Conservation (phyloP, 2,113 vertebrate genomes). For the Neolamprologus sp. region DNA sequence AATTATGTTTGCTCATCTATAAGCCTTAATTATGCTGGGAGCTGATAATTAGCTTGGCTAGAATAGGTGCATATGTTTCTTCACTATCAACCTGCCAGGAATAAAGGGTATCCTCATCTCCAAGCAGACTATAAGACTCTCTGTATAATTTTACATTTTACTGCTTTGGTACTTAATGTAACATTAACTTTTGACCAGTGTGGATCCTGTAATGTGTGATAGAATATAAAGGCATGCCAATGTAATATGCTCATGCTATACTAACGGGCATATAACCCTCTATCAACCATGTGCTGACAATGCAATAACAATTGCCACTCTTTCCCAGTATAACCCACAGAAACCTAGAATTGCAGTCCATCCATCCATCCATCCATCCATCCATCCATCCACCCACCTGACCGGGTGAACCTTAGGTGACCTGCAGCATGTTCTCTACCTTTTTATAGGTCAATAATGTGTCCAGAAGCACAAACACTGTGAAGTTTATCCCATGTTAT, state of each 20-base stretch:
- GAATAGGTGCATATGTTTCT: constrained; percentile 54
- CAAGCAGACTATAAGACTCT: constrained; percentile 3
- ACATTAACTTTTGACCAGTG: neutral
- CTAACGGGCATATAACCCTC: neutral
- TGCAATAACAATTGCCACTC: neutral
- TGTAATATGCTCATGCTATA: neutral
- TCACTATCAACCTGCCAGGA: constrained; percentile 28
- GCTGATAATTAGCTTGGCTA: constrained; percentile 65
- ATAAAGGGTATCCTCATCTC: constrained; percentile 48
- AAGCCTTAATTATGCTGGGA: constrained; percentile 71
- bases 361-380: neutral
- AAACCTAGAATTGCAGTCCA: neutral
- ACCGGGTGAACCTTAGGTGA: neutral
- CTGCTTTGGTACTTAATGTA: neutral
- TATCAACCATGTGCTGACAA: neutral
- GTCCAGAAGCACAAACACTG: neutral
- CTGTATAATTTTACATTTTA: neutral
- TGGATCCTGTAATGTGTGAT: neutral
- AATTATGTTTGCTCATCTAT: constrained; percentile 77
- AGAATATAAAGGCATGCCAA: neutral
- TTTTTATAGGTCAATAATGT: neutral
- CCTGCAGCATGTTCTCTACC: neutral
- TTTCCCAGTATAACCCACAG: neutral
- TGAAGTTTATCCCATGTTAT: neutral
- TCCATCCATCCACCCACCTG: neutral